These are phyloP conservation scores for Crax fasciolata DNA, from an alignment of 2,797 vertebrate genomes.

Conservation along the genomic window DNA sequence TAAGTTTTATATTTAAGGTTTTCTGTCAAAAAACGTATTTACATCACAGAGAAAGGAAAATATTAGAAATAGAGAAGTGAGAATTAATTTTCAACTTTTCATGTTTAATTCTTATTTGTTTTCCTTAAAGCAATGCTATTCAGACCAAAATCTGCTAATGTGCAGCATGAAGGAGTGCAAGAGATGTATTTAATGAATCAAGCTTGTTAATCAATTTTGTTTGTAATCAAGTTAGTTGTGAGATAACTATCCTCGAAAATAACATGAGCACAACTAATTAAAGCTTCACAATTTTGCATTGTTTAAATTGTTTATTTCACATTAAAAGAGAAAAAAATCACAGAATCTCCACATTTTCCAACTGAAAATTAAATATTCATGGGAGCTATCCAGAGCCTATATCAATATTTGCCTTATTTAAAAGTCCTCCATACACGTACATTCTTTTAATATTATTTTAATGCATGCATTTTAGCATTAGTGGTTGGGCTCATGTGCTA, in stretches of 20 bases:
- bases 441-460: not conserved
- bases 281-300: not conserved
- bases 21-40: not conserved
- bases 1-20: not conserved
- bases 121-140: not conserved
- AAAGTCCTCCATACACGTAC: not conserved
- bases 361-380: not conserved
- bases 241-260: not conserved
- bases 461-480: not conserved
- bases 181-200: not conserved
- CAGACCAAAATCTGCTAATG: not conserved
- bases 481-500: not conserved
- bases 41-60: not conserved
- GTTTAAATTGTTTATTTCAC: not conserved
- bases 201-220: not conserved
- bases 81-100: not conserved
- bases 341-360: not conserved
- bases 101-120: not conserved
- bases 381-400: not conserved
- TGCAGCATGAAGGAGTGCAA: not conserved
- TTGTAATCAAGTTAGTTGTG: not conserved
- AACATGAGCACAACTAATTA: not conserved
- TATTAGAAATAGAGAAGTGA: not conserved
- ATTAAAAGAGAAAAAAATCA: not conserved
- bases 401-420: constrained; percentile 34